These are phyloP conservation scores for Carabus problematicus DNA, from an alignment of 2,888 invertebrate genomes.

Conservation along the genomic window DNA sequence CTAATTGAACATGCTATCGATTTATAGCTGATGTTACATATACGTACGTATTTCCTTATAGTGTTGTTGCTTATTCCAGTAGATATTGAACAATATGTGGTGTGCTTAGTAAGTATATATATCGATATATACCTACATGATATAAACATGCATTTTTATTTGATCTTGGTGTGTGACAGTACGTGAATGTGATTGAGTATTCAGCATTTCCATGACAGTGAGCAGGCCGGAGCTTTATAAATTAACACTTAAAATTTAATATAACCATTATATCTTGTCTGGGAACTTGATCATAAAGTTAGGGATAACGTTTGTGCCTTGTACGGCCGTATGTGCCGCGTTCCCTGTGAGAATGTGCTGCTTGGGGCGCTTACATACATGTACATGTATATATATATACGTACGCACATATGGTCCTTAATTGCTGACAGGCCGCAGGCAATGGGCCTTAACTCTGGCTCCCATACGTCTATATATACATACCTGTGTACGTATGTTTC, in stretches of 20 bases:
- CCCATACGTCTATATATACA: too few relatives aligned
- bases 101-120: too few relatives aligned
- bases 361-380: neutral
- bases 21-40: too few relatives aligned
- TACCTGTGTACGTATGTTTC: too few relatives aligned
- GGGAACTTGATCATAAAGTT: conserved; percentile 49
- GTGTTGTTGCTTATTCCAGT: too few relatives aligned
- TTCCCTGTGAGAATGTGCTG: neutral
- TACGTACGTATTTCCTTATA: too few relatives aligned
- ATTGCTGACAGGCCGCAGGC: conserved; percentile 18
- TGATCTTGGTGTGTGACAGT: neutral
- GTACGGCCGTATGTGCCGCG: conserved; percentile 44
- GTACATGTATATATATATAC: neutral
- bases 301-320: conserved; percentile 50
- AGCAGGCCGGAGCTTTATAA: conserved; percentile 21
- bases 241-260: conserved; percentile 36
- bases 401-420: conserved; percentile 12
- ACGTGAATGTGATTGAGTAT: too few relatives aligned
- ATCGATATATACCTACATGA: too few relatives aligned
- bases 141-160: too few relatives aligned
- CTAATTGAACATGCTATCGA: too few relatives aligned
- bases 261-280: conserved; percentile 36
- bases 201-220: too few relatives aligned
- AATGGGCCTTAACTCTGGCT: neutral
- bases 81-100: too few relatives aligned